Conservation (phyloP, 2,113 vertebrate species). For the Crotophaga sulcirostris region DNA sequence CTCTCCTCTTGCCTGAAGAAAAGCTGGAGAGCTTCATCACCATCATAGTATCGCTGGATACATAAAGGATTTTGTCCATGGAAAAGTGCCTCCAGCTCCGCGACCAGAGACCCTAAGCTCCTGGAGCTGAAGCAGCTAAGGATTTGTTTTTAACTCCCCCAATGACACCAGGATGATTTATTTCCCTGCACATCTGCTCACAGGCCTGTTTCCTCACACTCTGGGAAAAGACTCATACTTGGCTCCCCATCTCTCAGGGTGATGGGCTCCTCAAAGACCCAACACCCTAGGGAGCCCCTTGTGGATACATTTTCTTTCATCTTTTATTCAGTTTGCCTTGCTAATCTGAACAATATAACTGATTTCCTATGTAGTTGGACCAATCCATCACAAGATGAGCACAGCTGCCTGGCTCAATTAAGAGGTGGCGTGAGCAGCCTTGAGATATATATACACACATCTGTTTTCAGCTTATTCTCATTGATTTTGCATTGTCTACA, state of each 20-base stretch:
- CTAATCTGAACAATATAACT: slow-evolving; percentile 33
- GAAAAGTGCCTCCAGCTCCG: not conserved
- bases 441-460: not conserved
- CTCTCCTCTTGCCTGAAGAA: not conserved
- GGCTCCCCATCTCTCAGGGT: not conserved
- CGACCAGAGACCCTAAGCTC: not conserved
- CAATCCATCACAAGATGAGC: not conserved
- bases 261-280: not conserved
- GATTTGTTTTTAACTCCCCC: not conserved
- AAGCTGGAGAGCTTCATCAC: not conserved
- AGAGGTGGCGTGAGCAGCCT: not conserved
- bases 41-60: not conserved
- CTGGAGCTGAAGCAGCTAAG: not conserved
- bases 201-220: not conserved
- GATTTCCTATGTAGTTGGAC: not conserved
- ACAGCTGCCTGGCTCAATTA: slow-evolving; percentile 50
- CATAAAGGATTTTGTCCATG: not conserved
- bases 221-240: not conserved
- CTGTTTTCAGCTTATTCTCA: not conserved
- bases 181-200: not conserved
- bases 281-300: not conserved
- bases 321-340: not conserved
- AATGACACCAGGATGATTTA: not conserved
- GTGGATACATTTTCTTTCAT: not conserved
- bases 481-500: slow-evolving; percentile 32